Percentiles rank a stretch among this genome's conserved stretches.
phyloP scores from a whole-genome alignment of 2,888 invertebrate species.

The Parnassius mnemosyne region DNA sequence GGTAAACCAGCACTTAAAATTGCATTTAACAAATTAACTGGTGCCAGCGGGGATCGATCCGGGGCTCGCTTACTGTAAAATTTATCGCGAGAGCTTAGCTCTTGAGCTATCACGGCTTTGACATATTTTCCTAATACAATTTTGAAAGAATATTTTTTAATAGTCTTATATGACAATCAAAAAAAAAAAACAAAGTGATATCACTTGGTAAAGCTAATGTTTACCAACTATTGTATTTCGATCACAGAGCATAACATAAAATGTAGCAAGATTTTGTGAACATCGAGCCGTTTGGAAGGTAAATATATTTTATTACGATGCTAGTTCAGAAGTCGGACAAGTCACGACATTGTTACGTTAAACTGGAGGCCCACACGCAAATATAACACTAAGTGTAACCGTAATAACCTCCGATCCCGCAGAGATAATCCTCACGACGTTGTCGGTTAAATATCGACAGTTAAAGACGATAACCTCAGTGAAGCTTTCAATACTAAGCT shows the following conservation, averaged over 20 bases:
- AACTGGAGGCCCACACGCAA: constrained; percentile 63
- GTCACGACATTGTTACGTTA: constrained; percentile 62
- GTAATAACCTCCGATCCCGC: constrained; percentile 39
- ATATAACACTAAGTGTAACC: constrained; percentile 50
- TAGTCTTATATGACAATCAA: too few species aligned
- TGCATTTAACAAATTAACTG: too few species aligned
- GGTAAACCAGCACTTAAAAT: too few species aligned
- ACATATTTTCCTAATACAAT: too few species aligned
- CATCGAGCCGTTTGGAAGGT: constrained; percentile 45
- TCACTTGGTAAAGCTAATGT: too few species aligned
- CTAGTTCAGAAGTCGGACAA: constrained; percentile 54
- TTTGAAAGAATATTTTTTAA: too few species aligned
- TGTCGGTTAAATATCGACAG: constrained; percentile 28
- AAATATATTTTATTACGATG: constrained; percentile 64
- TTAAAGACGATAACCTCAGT: constrained; percentile 27
- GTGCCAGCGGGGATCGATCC: too few species aligned
- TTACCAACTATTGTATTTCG: too few species aligned
- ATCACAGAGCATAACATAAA: constrained; percentile 22
- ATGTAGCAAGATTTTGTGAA: constrained; percentile 40
- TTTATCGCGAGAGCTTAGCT: too few species aligned
- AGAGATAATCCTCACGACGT: constrained; percentile 35
- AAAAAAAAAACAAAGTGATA: too few species aligned
- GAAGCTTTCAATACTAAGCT: constrained; percentile 21
- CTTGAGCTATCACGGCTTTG: too few species aligned
- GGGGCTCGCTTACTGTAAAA: too few species aligned